Evolutionary conservation across 1,140 invertebrate genomes (phyloP).

Genomic region (Drosophila parvula): DNA sequence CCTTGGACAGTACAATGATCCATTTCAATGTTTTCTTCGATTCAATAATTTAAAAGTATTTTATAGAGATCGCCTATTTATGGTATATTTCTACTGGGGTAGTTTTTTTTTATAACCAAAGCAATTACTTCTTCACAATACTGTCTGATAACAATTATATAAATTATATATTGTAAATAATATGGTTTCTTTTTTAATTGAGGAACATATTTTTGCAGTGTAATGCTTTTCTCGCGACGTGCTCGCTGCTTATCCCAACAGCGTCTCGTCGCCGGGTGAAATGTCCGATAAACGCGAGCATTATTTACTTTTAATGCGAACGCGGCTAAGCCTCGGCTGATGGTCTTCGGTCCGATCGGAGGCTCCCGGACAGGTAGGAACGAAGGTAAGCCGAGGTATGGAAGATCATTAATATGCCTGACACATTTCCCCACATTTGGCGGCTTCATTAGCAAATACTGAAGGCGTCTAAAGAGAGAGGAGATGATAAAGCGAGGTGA

Average conservation of each 20-base stretch:
- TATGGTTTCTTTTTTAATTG: neutral
- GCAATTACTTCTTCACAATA: too few relatives aligned
- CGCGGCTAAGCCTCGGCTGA: constrained; percentile 18
- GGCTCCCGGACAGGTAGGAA: constrained; percentile 15
- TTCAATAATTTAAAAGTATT: too few relatives aligned
- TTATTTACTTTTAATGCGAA: constrained; percentile 60
- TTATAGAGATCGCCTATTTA: too few relatives aligned
- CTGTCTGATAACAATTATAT: too few relatives aligned
- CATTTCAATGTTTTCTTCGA: too few relatives aligned
- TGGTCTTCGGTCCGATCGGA: constrained; percentile 4
- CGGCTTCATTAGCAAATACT: constrained; percentile 37
- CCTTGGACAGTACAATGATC: too few relatives aligned
- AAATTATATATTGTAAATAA: too few relatives aligned
- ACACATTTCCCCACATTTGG: constrained; percentile 52
- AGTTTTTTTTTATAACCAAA: too few relatives aligned
- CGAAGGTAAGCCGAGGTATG: constrained; percentile 21
- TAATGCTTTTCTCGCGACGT: constrained; percentile 33
- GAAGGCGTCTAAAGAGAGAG: constrained; percentile 16
- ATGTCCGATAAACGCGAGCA: constrained; percentile 55
- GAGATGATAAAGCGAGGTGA: constrained; percentile 15
- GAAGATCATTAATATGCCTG: constrained; percentile 67
- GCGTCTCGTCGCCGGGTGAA: constrained; percentile 20
- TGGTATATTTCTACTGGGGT: too few relatives aligned
- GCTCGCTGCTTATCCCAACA: constrained; percentile 38
- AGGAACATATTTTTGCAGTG: constrained; percentile 2